Evolutionary conservation across 2,888 invertebrate species (phyloP).

Genomic region (Phasia obesa): DNA sequence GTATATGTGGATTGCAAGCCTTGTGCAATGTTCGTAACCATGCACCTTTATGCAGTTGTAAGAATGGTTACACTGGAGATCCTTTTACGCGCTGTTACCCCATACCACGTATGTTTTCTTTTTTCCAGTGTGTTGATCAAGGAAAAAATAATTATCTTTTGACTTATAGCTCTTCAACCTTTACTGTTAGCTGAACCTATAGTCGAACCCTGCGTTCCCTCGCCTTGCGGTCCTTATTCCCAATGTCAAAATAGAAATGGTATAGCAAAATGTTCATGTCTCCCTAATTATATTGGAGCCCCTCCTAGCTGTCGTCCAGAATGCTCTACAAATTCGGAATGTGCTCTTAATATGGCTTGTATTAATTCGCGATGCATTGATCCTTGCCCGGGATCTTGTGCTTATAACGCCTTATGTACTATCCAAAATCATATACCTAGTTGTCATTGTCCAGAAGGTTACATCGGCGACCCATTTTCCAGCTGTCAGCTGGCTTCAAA

Average conservation of each 20-base stretch:
- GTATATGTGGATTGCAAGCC: conserved; percentile 87
- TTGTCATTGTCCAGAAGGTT: conserved; percentile 88
- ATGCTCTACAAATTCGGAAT: conserved; percentile 89
- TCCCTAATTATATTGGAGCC: conserved; percentile 86
- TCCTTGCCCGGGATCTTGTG: conserved; percentile 91
- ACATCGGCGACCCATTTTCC: conserved; percentile 89
- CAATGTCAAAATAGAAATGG: conserved; percentile 85
- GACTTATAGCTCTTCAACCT: conserved; percentile 75
- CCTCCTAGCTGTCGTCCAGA: conserved; percentile 89
- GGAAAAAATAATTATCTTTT: conserved; percentile 46
- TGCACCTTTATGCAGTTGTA: conserved; percentile 87
- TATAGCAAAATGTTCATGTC: conserved; percentile 86
- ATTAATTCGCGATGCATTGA: conserved; percentile 89
- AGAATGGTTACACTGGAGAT: conserved; percentile 87
- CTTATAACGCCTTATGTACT: conserved; percentile 85
- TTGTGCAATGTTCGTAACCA: conserved; percentile 88
- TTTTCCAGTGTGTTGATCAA: neutral
- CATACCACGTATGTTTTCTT: conserved; percentile 80
- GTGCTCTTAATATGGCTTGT: conserved; percentile 89
- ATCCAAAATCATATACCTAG: conserved; percentile 89
- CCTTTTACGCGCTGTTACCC: conserved; percentile 85
- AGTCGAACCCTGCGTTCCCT: conserved; percentile 85
- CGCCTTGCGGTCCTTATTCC: conserved; percentile 88
- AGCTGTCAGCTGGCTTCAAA: conserved; percentile 84
- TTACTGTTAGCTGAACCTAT: conserved; percentile 74